These are phyloP conservation scores for Tolmerus cingulatus DNA, from an alignment of 2,888 invertebrate genomes.

Conservation along the genomic window DNA sequence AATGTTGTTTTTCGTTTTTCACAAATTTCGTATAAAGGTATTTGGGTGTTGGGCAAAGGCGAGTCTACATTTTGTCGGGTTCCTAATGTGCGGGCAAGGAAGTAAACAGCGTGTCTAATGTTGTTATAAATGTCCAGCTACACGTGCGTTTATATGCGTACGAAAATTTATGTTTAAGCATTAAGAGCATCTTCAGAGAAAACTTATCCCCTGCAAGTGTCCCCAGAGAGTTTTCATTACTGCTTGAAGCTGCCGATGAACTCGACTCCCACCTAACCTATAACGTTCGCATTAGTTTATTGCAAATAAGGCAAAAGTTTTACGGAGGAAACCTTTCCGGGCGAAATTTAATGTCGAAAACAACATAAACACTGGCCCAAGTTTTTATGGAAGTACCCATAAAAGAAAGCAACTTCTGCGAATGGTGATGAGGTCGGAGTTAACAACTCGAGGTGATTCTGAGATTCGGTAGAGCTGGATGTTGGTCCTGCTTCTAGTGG, in stretches of 20 bases:
- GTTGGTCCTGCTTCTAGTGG: not conserved
- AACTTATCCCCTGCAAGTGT: constrained; percentile 8
- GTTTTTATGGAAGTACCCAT: constrained; percentile 20
- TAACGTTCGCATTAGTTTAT: constrained; percentile 37
- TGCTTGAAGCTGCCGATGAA: not conserved
- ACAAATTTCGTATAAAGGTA: not conserved
- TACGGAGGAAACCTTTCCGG: constrained; percentile 34
- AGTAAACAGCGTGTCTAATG: constrained; percentile 18
- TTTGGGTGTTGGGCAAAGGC: not conserved
- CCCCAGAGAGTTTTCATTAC: constrained; percentile 27
- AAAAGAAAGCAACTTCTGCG: constrained; percentile 28
- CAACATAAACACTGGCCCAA: constrained; percentile 29
- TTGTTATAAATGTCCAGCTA: constrained; percentile 21
- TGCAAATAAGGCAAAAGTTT: constrained; percentile 39
- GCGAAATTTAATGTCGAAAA: constrained; percentile 28
- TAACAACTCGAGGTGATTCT: constrained; percentile 15
- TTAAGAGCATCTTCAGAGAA: constrained; percentile 27
- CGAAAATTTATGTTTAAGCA: constrained; percentile 14
- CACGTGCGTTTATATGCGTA: constrained; percentile 19
- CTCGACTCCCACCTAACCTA: constrained; percentile 29
- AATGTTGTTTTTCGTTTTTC: not conserved
- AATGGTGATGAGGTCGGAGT: constrained; percentile 14
- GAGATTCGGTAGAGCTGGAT: not conserved
- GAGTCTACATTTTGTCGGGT: not conserved
- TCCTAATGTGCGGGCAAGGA: not conserved